A percentile compares a stretch with the other conserved stretches of the same genome.
Evolutionary conservation across 2,888 invertebrate species (phyloP).

Genomic region (Synanthedon myopaeformis): DNA sequence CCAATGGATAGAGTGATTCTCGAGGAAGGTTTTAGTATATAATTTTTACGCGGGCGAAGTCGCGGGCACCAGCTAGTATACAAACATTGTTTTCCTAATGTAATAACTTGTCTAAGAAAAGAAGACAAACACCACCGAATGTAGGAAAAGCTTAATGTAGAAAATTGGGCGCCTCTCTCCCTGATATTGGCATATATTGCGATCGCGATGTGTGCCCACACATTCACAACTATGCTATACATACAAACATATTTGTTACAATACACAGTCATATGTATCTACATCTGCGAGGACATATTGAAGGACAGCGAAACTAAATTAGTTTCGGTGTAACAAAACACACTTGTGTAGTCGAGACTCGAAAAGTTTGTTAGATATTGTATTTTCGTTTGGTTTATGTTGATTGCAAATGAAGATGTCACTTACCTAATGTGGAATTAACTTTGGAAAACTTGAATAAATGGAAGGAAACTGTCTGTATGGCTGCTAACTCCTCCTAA

Average conservation of each 20-base stretch:
- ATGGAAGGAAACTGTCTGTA: too few relatives aligned
- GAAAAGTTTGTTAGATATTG: conserved; percentile 3
- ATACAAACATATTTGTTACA: conserved; percentile 3
- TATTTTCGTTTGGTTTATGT: not conserved
- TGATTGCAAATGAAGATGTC: too few relatives aligned
- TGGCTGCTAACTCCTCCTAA: too few relatives aligned
- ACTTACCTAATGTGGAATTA: too few relatives aligned
- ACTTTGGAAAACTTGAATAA: too few relatives aligned
- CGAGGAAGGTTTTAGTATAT: too few relatives aligned
- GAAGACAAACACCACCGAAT: not conserved
- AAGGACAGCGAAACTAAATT: not conserved
- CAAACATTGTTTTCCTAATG: conserved; percentile 12
- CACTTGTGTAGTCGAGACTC: not conserved
- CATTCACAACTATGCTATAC: conserved; percentile 3
- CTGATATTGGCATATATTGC: conserved; percentile 36
- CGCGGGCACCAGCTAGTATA: too few relatives aligned
- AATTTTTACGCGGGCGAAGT: too few relatives aligned
- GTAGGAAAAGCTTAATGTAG: conserved; percentile 6
- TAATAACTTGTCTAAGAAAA: conserved; percentile 2
- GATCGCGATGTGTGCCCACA: conserved; percentile 8
- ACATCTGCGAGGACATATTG: not conserved
- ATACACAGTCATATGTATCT: not conserved
- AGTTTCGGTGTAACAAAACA: not conserved
- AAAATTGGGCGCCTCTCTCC: conserved; percentile 46
- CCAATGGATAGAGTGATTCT: too few relatives aligned